Conservation (phyloP, 2,797 vertebrate species). For the Macropus fuliginosus region DNA sequence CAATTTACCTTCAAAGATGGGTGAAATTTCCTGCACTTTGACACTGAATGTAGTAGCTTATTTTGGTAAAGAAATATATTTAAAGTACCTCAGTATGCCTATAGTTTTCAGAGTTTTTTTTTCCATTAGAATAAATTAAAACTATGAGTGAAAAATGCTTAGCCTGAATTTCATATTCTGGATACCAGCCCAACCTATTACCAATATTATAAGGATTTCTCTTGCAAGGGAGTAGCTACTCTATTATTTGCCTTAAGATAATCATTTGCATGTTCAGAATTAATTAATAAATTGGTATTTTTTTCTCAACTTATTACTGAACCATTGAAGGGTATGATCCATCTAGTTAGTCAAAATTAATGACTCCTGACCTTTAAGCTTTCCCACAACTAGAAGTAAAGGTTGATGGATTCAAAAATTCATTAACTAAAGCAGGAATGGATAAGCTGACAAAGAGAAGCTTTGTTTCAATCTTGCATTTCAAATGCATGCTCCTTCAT, state of each 20-base stretch:
- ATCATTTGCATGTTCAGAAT: background rate
- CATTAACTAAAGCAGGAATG: conserved; percentile 17
- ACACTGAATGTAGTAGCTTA: background rate
- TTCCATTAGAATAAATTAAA: background rate
- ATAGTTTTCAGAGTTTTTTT: background rate
- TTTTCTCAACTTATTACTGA: background rate
- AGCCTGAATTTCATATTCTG: background rate
- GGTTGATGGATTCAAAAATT: background rate
- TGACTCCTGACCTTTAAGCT: background rate
- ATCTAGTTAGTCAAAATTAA: conserved; percentile 23
- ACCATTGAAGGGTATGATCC: background rate
- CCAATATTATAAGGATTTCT: background rate
- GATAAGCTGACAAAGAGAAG: background rate
- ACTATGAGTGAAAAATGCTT: background rate
- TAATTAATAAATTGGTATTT: background rate
- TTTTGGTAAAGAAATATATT: background rate
- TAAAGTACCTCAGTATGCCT: background rate
- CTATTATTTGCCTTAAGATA: background rate
- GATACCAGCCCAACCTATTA: background rate
- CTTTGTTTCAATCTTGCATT: conserved; percentile 7
- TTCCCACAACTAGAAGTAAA: conserved; percentile 26
- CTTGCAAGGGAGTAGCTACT: background rate
- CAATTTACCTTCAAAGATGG: background rate
- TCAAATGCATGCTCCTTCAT: background rate
- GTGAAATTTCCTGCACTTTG: background rate